Conservation (phyloP, 2,888 invertebrate genomes). For the Ceriagrion tenellum region DNA sequence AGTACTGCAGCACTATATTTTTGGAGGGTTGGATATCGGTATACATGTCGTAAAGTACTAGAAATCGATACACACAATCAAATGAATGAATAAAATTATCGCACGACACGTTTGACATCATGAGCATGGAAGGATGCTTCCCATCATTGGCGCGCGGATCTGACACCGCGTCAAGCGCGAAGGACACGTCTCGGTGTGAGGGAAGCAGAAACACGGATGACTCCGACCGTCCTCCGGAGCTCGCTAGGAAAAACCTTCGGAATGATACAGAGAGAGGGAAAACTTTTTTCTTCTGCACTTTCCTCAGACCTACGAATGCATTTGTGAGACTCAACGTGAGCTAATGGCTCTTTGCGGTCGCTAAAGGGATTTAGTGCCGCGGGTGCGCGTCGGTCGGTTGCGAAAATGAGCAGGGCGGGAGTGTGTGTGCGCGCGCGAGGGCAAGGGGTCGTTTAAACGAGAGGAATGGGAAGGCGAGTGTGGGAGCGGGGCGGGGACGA, state of each 20-base stretch:
- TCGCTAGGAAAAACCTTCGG: neutral
- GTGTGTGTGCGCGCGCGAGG: neutral
- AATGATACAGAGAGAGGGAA: neutral
- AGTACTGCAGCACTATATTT: too few species aligned
- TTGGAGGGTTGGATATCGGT: too few species aligned
- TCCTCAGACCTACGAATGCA: neutral
- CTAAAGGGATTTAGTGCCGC: neutral
- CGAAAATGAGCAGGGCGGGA: neutral
- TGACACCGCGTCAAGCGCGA: neutral
- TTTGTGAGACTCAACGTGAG: neutral
- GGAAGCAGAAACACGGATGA: neutral
- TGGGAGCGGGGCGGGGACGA: neutral
- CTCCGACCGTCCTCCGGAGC: neutral
- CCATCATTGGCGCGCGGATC: neutral
- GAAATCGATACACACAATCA: too few species aligned
- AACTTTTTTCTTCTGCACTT: neutral
- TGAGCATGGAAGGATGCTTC: neutral
- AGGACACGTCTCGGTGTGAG: neutral
- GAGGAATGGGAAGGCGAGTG: neutral
- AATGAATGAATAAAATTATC: too few species aligned
- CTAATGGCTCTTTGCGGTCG: conserved; percentile 37
- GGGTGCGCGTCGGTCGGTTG: neutral
- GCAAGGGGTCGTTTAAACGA: neutral
- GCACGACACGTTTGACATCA: neutral
- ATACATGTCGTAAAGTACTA: too few species aligned